Evolutionary conservation across 1,140 invertebrate genomes (phyloP).

Genomic region (Ganaspis sp.): DNA sequence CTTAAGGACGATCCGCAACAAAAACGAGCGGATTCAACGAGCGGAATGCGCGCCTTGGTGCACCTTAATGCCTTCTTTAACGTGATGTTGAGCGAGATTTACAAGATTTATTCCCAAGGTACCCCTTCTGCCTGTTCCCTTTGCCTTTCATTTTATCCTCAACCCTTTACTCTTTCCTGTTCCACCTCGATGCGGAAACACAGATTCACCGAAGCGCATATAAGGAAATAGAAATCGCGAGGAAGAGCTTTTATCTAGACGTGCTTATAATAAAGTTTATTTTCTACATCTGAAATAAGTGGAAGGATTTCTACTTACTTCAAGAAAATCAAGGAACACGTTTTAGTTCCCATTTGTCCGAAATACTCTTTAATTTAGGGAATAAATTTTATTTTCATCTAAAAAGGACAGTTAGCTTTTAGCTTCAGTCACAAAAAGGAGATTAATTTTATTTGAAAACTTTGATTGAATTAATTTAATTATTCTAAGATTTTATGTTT

Average conservation of each 20-base stretch:
- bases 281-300: neutral
- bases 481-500: too few species aligned
- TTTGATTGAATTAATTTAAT: neutral
- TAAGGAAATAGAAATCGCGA: conserved; percentile 12
- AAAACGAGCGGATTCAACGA: conserved; percentile 20
- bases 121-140: neutral
- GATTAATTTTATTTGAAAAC: neutral
- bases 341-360: neutral
- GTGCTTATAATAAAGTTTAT: conserved; percentile 8
- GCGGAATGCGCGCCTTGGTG: conserved; percentile 25
- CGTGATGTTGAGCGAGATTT: conserved; percentile 22
- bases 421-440: neutral
- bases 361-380: neutral
- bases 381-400: conserved; percentile 8
- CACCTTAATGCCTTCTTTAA: conserved; percentile 30
- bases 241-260: neutral
- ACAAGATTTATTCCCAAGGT: conserved; percentile 23
- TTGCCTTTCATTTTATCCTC: conserved; percentile 9
- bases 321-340: neutral
- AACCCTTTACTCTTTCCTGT: conserved; percentile 6
- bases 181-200: conserved; percentile 27
- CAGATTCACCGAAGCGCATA: conserved; percentile 17
- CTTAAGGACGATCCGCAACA: conserved; percentile 19
- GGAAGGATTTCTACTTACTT: conserved; percentile 6
- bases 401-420: neutral